A percentile compares a stretch with the other conserved stretches of the same genome.
phyloP scores from a whole-genome alignment of 2,888 invertebrate species.

The Limnephilus rhombicus region DNA sequence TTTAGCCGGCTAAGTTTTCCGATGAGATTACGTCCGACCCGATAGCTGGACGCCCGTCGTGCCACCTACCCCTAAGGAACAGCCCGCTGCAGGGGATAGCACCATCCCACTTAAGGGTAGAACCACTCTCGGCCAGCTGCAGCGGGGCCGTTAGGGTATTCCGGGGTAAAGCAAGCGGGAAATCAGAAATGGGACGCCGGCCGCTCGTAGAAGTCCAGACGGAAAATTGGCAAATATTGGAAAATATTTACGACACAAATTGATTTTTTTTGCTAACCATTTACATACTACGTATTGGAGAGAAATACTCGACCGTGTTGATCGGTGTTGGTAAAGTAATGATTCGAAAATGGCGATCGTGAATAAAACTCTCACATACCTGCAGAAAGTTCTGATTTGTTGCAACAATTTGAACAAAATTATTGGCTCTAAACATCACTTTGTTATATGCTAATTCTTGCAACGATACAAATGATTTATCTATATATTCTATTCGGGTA shows the following conservation, averaged over 20 bases:
- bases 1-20: slow-evolving; percentile 4
- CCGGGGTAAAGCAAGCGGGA: neutral
- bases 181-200: neutral
- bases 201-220: neutral
- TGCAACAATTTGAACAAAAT: neutral
- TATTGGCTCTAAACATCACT: too few relatives aligned
- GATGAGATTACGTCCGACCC: slow-evolving; percentile 28
- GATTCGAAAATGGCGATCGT: neutral
- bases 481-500: too few relatives aligned
- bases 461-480: too few relatives aligned
- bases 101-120: neutral
- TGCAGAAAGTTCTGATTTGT: neutral
- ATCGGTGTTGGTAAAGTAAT: neutral
- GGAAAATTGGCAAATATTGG: neutral
- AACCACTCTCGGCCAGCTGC: neutral
- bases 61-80: neutral
- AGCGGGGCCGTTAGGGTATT: neutral
- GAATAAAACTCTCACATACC: neutral
- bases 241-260: neutral
- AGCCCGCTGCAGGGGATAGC: neutral
- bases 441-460: too few relatives aligned
- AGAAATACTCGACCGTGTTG: neutral
- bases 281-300: neutral
- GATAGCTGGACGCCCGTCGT: neutral
- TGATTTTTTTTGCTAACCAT: neutral